These are phyloP conservation scores for Acanthisitta chloris DNA, from an alignment of 2,113 vertebrate species.

Conservation along the genomic window DNA sequence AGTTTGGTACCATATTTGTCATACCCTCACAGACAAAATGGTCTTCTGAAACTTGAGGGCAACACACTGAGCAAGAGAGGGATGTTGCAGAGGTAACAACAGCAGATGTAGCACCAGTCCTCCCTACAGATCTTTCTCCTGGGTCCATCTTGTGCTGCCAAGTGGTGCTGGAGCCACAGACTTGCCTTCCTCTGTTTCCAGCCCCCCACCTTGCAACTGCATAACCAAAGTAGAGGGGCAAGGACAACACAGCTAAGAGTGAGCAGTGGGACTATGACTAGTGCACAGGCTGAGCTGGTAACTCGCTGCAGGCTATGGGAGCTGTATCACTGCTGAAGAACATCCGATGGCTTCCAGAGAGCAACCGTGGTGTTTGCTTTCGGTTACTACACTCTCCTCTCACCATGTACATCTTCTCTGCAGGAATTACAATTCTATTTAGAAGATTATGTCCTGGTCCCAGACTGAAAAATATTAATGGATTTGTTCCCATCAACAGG, in stretches of 20 bases:
- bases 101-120: not conserved
- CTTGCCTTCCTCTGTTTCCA: not conserved
- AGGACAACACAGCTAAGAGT: not conserved
- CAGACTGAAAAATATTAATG: not conserved
- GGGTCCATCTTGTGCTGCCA: not conserved
- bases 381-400: rapidly evolving
- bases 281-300: rapidly evolving
- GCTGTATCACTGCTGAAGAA: not conserved
- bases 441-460: not conserved
- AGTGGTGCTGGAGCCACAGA: not conserved
- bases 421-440: not conserved
- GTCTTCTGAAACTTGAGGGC: not conserved
- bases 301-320: not conserved
- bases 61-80: not conserved
- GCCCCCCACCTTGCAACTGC: not conserved
- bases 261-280: not conserved
- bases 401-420: not conserved
- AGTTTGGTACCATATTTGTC: rapidly evolving
- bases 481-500: not conserved
- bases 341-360: not conserved
- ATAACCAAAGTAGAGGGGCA: not conserved
- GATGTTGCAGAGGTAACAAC: not conserved
- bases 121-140: not conserved
- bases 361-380: not conserved
- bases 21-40: not conserved